Evolutionary conservation across 2,797 vertebrate species (phyloP).

Genomic region (Platalea minor): DNA sequence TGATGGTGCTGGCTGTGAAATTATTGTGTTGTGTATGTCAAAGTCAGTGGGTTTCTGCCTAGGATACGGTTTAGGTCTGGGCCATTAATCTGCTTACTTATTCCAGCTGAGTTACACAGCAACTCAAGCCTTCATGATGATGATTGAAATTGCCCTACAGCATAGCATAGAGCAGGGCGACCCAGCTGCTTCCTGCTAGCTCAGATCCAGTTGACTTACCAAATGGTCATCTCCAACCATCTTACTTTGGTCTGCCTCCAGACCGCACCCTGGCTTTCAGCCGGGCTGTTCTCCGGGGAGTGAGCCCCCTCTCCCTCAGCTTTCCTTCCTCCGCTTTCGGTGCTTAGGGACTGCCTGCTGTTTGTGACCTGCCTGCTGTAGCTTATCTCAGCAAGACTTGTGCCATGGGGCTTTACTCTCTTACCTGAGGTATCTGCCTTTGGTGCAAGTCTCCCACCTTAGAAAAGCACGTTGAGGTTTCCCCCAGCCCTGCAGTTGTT

Average conservation of each 20-base stretch:
- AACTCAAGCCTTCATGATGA: slow-evolving; percentile 12
- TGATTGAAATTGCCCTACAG: slow-evolving; percentile 25
- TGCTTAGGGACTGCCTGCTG: not conserved
- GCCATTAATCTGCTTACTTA: slow-evolving; percentile 42
- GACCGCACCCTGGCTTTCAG: not conserved
- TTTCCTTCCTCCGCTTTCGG: not conserved
- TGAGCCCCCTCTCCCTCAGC: not conserved
- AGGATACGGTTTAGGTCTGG: slow-evolving; percentile 21
- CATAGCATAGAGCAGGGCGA: not conserved
- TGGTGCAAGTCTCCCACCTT: not conserved
- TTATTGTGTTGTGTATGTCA: slow-evolving; percentile 23
- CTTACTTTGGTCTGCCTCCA: not conserved
- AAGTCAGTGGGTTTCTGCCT: slow-evolving; percentile 32
- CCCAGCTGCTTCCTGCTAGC: slow-evolving; percentile 5
- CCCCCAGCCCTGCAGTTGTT: accelerated
- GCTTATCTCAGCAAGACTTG: not conserved
- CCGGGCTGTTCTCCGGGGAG: not conserved
- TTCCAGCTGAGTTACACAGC: slow-evolving; percentile 17
- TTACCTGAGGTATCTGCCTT: not conserved
- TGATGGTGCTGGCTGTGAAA: slow-evolving; percentile 49
- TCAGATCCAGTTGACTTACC: not conserved
- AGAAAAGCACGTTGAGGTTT: not conserved
- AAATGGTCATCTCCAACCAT: not conserved
- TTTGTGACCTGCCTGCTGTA: not conserved
- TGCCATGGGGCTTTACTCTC: not conserved